Base-by-base conservation (phyloP, 2,113 vertebrate species). In the Plecotus auritus region DNA sequence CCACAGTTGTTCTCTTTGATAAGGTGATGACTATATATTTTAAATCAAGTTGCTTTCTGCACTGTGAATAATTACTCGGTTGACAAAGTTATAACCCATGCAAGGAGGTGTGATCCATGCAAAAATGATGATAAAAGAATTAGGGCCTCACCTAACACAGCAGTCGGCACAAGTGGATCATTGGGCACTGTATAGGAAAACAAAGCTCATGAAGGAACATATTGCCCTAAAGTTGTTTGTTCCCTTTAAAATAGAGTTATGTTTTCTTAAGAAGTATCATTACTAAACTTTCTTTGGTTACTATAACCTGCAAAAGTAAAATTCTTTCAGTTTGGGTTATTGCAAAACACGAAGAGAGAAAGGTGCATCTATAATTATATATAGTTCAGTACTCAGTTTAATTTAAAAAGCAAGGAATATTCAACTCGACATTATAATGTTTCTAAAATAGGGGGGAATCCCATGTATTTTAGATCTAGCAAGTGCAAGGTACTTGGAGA, bases 111-210 rank as follows among this genome's bases (percentile, higher is more conserved):
- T 83, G 97, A 98, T 96, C 97, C 98, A 98, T 98, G 97, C 98
- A 97, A 96, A 93, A 94, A 84, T 92, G 83, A 92, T 95, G 96
- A 97, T 91, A 98, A 98, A 98, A 98, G 98, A 97, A 97, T 97
- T 98, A 96, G 90, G 97, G 98, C 98, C 99, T 99, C 99, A 99
- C 99, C 99, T 99, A 99, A 98, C 98, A 99, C 99, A 97, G 99
- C 99, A 67, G 99, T 99, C 95, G 99, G 99, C 98, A 99, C 99
- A 98, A 99, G 99, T 87, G 99, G 99, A 96, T 99, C 99, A 98
- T 99, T 99, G 98, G 99, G 99, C 99, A 99, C 99, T 99, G 99
- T 12, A 30, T 22, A 97, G 99, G 98, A 98, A 99, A 99, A 99
- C 98, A 99, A 98, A 99, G 98, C 98, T 95, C 97, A 98, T 99